Base-by-base conservation (phyloP, 2,797 vertebrate species). In the Triplophysa bombifrons region DNA sequence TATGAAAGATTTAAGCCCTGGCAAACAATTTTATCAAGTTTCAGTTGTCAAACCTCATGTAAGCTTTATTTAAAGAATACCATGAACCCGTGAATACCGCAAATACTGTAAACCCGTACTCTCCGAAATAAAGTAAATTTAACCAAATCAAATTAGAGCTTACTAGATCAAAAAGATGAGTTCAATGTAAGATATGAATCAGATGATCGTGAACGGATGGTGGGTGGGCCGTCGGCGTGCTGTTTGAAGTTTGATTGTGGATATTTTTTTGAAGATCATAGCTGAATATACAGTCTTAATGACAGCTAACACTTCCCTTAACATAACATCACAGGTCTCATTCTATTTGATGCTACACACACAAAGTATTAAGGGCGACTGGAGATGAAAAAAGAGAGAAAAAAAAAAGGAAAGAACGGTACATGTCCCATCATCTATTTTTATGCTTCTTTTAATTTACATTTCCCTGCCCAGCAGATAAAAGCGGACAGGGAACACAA, bases 381-480 rank as follows among this genome's bases (percentile, higher is more conserved):
- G 22, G 30, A 66, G 10, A 68, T 41, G n/a, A 20, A 53, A 41
- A 72, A 46, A 68, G 78, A 71, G 58, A 19, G 58, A 7, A 48
- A n/a, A 38, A 56, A 76, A 46, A 64, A 46, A 22, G 12, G n/a
- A 83, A 69, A 74, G 89, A 90, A 90, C 86, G 88, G 89, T 93
- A 93, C 93, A 93, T 93, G 91, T 88, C 90, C 91, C 92, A 94
- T 94, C 92, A 94, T 93, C 93, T 94, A 91, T 94, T 93, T 94
- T 92, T 92, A 91, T 93, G 93, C 93, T 91, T 92, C 84, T 67
- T 91, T 92, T 92, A 93, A 94, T 93, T 94, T 93, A 94, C 93
- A 94, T 94, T 93, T 93, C 88, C 90, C 86, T 90, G 89, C 90
- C 88, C 90, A 88, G 89, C 92, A 88, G 90, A 92, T 93, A 92